Percentiles rank a stretch among this genome's conserved stretches.
phyloP scores from a whole-genome alignment of 2,888 invertebrate species.

The Phymatocera aterrima region DNA sequence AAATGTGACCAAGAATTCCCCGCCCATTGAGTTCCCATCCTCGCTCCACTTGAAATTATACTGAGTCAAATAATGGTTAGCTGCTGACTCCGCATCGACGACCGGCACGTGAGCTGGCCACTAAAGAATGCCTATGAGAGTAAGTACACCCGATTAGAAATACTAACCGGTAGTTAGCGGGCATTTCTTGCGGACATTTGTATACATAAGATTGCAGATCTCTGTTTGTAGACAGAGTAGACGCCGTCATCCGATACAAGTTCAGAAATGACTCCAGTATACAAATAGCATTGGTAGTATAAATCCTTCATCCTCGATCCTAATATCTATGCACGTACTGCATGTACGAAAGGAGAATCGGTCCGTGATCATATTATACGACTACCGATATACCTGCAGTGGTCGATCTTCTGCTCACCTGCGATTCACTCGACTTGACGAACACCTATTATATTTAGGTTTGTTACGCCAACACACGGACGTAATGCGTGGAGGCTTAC shows the following conservation, averaged over 20 bases:
- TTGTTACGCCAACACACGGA: background rate
- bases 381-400: too few relatives aligned
- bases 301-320: background rate
- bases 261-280: background rate
- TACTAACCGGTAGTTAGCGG: constrained; percentile 29
- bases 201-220: background rate
- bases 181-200: background rate
- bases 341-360: too few relatives aligned
- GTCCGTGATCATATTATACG: too few relatives aligned
- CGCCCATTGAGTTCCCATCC: too few relatives aligned
- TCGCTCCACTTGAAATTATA: constrained; percentile 44
- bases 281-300: background rate
- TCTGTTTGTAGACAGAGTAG: background rate
- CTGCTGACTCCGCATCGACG: background rate
- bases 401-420: background rate
- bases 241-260: background rate
- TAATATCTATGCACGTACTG: too few relatives aligned
- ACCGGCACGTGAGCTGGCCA: background rate
- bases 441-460: background rate
- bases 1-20: too few relatives aligned
- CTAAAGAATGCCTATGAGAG: background rate
- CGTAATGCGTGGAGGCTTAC: too few relatives aligned
- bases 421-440: background rate
- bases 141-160: constrained; percentile 4
- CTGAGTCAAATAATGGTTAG: background rate